These are phyloP conservation scores for Girardinichthys multiradiatus DNA, from an alignment of 2,113 vertebrate species.

Conservation along the genomic window DNA sequence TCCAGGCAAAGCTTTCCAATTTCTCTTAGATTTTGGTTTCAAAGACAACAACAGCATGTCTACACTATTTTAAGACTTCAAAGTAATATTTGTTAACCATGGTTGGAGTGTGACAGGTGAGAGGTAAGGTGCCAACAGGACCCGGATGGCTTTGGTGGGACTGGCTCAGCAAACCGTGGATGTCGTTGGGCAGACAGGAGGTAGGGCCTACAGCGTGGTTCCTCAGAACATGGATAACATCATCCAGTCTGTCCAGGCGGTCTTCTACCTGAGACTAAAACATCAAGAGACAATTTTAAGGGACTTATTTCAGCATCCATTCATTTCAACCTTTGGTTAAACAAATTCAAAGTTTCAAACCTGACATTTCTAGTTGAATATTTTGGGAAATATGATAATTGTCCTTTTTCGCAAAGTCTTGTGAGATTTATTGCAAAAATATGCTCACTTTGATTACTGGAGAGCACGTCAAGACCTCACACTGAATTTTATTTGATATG, in stretches of 20 bases:
- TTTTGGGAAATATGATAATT: not conserved
- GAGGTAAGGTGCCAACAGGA: constrained; percentile 47
- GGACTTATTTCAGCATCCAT: not conserved
- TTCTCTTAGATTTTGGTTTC: constrained; percentile 79
- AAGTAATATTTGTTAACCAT: constrained; percentile 73
- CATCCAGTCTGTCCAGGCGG: constrained; percentile 93
- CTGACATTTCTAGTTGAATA: not conserved
- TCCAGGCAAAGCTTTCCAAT: constrained; percentile 34
- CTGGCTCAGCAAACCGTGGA: constrained; percentile 77
- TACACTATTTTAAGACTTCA: constrained; percentile 51
- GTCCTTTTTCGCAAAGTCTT: not conserved
- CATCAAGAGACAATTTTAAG: not conserved
- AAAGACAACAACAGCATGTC: constrained; percentile 75
- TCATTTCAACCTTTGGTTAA: not conserved
- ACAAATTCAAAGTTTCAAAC: not conserved
- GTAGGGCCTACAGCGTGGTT: constrained; percentile 95
- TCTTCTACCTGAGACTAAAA: constrained; percentile 93
- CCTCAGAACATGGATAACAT: constrained; percentile 94
- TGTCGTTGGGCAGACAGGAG: constrained; percentile 84
- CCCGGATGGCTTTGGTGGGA: constrained; percentile 51
- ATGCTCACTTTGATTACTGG: no score
- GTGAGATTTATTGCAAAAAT: no score
- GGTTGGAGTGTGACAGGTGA: constrained; percentile 81
- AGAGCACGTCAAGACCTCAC: no score
- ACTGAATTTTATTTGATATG: no score